A percentile compares a stretch with the other conserved stretches of the same genome.
These are phyloP conservation scores for Cosmia pyralina DNA, from an alignment of 2,888 invertebrate genomes.

Conservation along the genomic window DNA sequence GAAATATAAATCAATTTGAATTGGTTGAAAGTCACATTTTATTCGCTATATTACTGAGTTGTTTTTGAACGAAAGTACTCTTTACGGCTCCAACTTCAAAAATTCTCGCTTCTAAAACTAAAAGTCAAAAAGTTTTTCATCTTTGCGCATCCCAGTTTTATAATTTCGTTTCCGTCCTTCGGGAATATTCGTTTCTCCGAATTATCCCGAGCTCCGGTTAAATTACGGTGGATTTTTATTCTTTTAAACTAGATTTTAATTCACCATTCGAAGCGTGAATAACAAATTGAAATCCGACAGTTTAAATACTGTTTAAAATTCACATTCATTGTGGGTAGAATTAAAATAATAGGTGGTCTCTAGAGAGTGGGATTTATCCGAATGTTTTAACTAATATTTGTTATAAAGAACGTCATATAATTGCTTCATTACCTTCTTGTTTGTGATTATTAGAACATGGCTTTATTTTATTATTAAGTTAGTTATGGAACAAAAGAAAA, in stretches of 20 bases:
- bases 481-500: too few relatives aligned
- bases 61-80: not conserved
- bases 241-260: conserved; percentile 59
- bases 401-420: not conserved
- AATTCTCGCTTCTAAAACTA: not conserved
- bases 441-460: not conserved
- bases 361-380: conserved; percentile 17
- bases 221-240: conserved; percentile 40
- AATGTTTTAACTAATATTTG: conserved; percentile 21
- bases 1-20: too few relatives aligned
- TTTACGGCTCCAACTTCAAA: not conserved
- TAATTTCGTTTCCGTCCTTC: conserved; percentile 31
- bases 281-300: conserved; percentile 62
- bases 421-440: not conserved
- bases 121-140: not conserved
- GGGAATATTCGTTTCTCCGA: conserved; percentile 39
- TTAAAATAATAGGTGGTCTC: conserved; percentile 57
- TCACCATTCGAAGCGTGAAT: conserved; percentile 58
- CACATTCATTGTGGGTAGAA: conserved; percentile 42
- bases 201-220: conserved; percentile 32
- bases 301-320: conserved; percentile 47
- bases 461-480: not conserved
- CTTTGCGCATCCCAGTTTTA: conserved; percentile 1
- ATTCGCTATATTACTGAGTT: too few relatives aligned
- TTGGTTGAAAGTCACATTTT: too few relatives aligned